Conservation (phyloP, 1,140 invertebrate species). For the Cephus cinctus region DNA sequence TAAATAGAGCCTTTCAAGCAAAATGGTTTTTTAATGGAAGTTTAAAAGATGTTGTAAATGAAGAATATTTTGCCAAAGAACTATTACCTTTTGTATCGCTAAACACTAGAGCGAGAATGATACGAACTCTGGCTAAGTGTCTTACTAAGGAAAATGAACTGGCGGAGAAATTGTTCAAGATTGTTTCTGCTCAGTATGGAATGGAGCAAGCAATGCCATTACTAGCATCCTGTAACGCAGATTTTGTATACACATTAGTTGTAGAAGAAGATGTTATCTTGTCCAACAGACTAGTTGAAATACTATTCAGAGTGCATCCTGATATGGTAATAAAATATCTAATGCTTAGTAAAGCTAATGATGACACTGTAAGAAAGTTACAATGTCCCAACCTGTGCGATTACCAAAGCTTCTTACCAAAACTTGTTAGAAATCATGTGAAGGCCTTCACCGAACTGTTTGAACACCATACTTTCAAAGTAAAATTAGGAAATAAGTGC, state of each 20-base stretch:
- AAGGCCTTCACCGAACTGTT: conserved; percentile 22
- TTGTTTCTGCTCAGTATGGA: conserved; percentile 18
- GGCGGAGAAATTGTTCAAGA: conserved; percentile 29
- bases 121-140: conserved; percentile 23
- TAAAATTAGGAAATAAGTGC: conserved; percentile 26
- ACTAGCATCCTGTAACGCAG: conserved; percentile 27
- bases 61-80: conserved; percentile 26
- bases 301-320: conserved; percentile 30
- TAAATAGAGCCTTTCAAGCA: conserved; percentile 32
- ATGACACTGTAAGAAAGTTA: no score
- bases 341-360: conserved; percentile 18
- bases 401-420: conserved; percentile 10
- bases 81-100: conserved; percentile 31
- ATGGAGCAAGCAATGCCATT: conserved; percentile 22
- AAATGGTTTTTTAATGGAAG: conserved; percentile 31
- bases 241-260: conserved; percentile 15
- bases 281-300: conserved; percentile 9
- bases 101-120: conserved; percentile 26
- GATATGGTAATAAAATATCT: conserved; percentile 35
- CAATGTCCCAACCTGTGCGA: not conserved
- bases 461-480: not conserved
- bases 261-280: conserved; percentile 7
- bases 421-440: conserved; percentile 16
- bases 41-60: conserved; percentile 20
- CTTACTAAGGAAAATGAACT: conserved; percentile 13